Percentiles rank a stretch among this genome's conserved stretches.
Evolutionary conservation across 2,113 vertebrate species (phyloP).

Genomic region (Cephalophus harveyi): DNA sequence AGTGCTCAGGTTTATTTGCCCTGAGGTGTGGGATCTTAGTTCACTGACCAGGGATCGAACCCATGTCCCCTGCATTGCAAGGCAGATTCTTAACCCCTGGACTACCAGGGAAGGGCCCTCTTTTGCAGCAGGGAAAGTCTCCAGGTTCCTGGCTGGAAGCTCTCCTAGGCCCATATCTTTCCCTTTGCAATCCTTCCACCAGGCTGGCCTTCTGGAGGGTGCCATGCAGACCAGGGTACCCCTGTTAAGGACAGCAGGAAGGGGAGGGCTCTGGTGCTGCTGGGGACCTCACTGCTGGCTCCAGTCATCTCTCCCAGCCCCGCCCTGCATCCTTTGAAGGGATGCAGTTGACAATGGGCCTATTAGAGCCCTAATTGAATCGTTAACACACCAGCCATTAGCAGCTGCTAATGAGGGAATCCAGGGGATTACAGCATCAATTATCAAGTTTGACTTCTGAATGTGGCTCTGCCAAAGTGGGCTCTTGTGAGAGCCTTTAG

Average conservation of each 20-base stretch:
- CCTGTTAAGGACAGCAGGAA: neutral
- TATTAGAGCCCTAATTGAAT: constrained; percentile 82
- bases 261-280: neutral
- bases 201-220: neutral
- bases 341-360: constrained; percentile 73
- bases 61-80: neutral
- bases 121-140: neutral
- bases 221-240: neutral
- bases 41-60: neutral
- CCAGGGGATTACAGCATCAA: constrained; percentile 78
- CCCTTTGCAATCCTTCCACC: neutral
- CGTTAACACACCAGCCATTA: constrained; percentile 76
- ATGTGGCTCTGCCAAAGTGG: constrained; percentile 61
- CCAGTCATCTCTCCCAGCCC: constrained; percentile 44
- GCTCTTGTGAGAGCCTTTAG: constrained; percentile 64
- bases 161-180: neutral
- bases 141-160: neutral
- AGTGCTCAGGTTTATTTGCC: neutral
- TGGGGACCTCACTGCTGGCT: neutral
- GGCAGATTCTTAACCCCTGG: neutral
- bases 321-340: constrained; percentile 70
- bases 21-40: neutral
- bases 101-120: neutral
- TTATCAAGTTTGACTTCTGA: constrained; percentile 76
- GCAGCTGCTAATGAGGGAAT: constrained; percentile 80